These are phyloP conservation scores for Amniataba percoides DNA, from an alignment of 2,797 vertebrate species.

Conservation along the genomic window DNA sequence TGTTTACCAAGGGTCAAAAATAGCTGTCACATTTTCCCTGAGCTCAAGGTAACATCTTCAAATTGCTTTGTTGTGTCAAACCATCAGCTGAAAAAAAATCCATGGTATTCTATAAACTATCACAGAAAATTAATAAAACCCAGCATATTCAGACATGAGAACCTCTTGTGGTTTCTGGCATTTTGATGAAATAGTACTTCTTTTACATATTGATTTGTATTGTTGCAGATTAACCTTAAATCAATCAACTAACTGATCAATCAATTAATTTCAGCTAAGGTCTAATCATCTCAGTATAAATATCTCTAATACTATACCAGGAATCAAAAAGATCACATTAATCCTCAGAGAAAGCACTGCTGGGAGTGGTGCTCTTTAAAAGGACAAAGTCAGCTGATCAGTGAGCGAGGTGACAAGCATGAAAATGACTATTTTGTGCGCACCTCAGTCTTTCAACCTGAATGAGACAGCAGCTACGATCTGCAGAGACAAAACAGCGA, in stretches of 20 bases:
- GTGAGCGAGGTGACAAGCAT: constrained; percentile 50
- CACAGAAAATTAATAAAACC: background rate
- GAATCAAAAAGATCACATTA: constrained; percentile 18
- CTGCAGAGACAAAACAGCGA: constrained; percentile 15
- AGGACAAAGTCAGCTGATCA: constrained; percentile 61
- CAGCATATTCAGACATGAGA: background rate
- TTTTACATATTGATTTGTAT: background rate
- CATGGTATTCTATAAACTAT: background rate
- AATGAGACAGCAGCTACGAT: constrained; percentile 13
- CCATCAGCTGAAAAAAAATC: background rate
- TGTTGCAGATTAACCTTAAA: background rate
- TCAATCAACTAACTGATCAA: background rate
- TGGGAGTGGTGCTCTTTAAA: constrained; percentile 66
- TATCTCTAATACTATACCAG: constrained; percentile 7
- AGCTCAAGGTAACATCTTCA: background rate
- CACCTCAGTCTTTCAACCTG: constrained; percentile 15
- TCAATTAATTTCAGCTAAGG: background rate
- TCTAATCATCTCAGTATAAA: background rate
- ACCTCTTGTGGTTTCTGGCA: background rate
- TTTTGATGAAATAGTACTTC: background rate
- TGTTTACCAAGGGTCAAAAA: background rate
- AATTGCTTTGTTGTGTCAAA: background rate
- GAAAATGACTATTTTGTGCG: constrained; percentile 42
- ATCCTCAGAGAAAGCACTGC: constrained; percentile 23
- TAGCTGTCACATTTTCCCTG: background rate